These are phyloP conservation scores for Herpetotheres cachinnans DNA, from an alignment of 2,113 vertebrate genomes.

Conservation along the genomic window DNA sequence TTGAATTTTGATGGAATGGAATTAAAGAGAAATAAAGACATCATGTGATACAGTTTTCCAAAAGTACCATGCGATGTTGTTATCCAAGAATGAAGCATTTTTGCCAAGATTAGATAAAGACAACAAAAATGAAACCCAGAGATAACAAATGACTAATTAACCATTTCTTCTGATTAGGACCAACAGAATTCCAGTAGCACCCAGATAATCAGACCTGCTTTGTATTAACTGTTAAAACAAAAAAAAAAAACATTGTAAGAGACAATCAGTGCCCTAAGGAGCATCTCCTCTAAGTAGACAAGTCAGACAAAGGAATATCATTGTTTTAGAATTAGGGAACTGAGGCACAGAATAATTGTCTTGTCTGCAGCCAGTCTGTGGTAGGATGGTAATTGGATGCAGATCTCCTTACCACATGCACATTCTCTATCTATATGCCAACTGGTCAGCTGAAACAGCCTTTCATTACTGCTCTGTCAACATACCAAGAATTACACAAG, in stretches of 20 bases:
- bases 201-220: background rate
- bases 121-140: background rate
- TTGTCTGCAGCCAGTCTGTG: conserved; percentile 42
- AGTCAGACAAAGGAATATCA: conserved; percentile 14
- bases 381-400: conserved; percentile 25
- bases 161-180: background rate
- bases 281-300: background rate
- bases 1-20: background rate
- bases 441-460: conserved; percentile 51
- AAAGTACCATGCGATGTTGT: background rate
- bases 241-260: background rate
- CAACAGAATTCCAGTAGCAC: background rate
- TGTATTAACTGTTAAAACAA: background rate
- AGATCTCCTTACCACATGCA: conserved; percentile 42
- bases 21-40: conserved; percentile 8
- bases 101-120: background rate
- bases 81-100: background rate
- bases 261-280: background rate
- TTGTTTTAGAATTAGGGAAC: conserved; percentile 48
- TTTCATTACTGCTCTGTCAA: conserved; percentile 56
- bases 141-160: background rate
- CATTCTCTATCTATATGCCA: conserved; percentile 23
- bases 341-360: conserved; percentile 27
- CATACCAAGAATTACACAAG: conserved; percentile 46
- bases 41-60: background rate